Percentiles rank a stretch among this genome's conserved stretches.
Evolutionary conservation across 2,888 invertebrate genomes (phyloP).

Genomic region (Melieria omissa): DNA sequence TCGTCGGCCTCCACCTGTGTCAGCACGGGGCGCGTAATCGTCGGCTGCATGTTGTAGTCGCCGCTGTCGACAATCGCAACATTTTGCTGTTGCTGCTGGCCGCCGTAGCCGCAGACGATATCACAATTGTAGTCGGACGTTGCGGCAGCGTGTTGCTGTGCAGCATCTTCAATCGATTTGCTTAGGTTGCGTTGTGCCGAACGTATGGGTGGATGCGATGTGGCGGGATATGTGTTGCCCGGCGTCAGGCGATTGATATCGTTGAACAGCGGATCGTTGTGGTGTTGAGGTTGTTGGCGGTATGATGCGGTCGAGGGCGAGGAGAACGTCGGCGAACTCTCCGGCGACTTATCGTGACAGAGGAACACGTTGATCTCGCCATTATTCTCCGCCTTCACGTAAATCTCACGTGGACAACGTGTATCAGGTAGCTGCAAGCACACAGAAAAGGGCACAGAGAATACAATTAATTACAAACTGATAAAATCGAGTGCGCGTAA

Average conservation of each 20-base stretch:
- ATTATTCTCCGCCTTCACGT: slow-evolving; percentile 86
- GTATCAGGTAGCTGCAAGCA: slow-evolving; percentile 72
- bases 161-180: slow-evolving; percentile 65
- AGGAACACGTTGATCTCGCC: slow-evolving; percentile 96
- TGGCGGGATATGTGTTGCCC: slow-evolving; percentile 35
- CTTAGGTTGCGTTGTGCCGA: slow-evolving; percentile 67
- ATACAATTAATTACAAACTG: background rate
- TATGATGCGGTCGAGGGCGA: slow-evolving; percentile 48
- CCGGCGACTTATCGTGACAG: slow-evolving; percentile 82
- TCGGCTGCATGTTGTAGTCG: slow-evolving; percentile 54
- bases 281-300: slow-evolving; percentile 45
- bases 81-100: slow-evolving; percentile 31
- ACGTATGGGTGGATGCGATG: slow-evolving; percentile 61
- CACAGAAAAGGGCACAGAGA: slow-evolving; percentile 6
- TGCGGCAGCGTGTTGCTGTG: slow-evolving; percentile 51
- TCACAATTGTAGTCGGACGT: slow-evolving; percentile 56
- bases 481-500: background rate
- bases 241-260: slow-evolving; percentile 72
- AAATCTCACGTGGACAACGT: slow-evolving; percentile 80
- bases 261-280: slow-evolving; percentile 72
- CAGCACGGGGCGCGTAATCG: slow-evolving; percentile 58
- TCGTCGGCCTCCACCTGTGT: slow-evolving; percentile 48
- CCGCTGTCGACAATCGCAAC: slow-evolving; percentile 44
- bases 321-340: slow-evolving; percentile 64
- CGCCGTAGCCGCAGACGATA: slow-evolving; percentile 49